Evolutionary conservation across 1,140 invertebrate species (phyloP), one percentile per base, ranked within the genome.

Genomic region (Rhyzopertha dominica): DNA sequence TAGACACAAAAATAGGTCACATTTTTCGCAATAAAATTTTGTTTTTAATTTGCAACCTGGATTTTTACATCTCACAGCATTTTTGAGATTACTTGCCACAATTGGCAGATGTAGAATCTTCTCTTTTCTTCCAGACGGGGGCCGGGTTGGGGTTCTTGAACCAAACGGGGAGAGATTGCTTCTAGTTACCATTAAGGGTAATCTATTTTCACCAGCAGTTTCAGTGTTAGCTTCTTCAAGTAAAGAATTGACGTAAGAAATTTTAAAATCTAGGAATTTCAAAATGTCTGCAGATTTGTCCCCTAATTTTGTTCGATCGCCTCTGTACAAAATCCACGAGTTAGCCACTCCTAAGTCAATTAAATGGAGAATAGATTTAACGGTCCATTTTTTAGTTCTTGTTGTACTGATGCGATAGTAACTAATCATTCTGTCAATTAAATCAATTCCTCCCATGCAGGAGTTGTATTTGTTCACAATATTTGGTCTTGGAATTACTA

Each of bases 391-490:
- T 43, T 47, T 54, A 32, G 34, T 39, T 44, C 26, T 43, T 14
- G 38, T 34, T 10, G 20, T 36, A 49, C 41, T 48, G 30, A 38
- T 30, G 25, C 29, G 43, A 19, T 46, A 46, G 34, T 51, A 48
- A 20, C 51, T 43, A 18, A 58, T 53, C 4, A 59, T 29, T 19
- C 44, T 46, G 25, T 62, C 61, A 16, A 39, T 38, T 8, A 49
- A 29, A 51, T 71, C 67, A 24, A 70, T 60, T 13, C 68, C 67
- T 7, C 65, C 65, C 66, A 70, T 70, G 35, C 47, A 59, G 31
- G 53, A 48, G 48, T 71, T 71, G 53, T 71, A 70, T 22, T 54
- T 25, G 36, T 57, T 57, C 2, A 70, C 45, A 22, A 66, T 54
- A 26, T 59, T 53, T 37, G 68, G 68, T 38, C 59, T 38, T 40